phyloP scores from a whole-genome alignment of 2,113 vertebrate species.

The Speoplatyrhinus poulsoni region DNA sequence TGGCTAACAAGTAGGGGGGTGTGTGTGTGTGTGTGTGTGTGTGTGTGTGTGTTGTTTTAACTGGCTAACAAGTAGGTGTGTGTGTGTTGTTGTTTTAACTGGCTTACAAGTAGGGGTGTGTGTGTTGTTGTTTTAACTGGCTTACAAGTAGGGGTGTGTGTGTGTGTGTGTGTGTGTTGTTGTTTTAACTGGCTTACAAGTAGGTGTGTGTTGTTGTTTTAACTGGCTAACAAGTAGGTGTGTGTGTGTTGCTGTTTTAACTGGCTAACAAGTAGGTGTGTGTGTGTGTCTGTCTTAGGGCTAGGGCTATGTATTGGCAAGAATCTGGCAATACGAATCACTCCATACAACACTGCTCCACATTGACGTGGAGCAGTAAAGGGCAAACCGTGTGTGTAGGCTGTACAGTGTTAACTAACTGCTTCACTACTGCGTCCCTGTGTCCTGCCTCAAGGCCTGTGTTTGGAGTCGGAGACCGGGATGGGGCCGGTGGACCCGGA shows the following conservation, averaged over 20 bases:
- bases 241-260: not conserved
- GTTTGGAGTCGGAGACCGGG: slow-evolving; percentile 49
- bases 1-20: not conserved
- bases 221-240: slow-evolving; percentile 18
- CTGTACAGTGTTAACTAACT: no score
- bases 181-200: not conserved
- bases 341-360: no score
- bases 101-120: not conserved
- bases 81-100: not conserved
- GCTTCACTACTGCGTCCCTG: no score
- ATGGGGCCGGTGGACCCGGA: slow-evolving; percentile 79
- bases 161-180: not conserved
- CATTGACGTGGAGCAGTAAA: no score
- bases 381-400: no score
- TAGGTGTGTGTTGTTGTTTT: not conserved
- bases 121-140: not conserved
- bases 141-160: not conserved
- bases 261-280: not conserved
- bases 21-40: not conserved
- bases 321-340: no score
- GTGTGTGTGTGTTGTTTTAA: not conserved
- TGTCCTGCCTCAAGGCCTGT: slow-evolving; percentile 55
- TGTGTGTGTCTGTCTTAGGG: slow-evolving; percentile 13
- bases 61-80: slow-evolving; percentile 18
- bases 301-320: slow-evolving; percentile 5